Percentiles rank a stretch among this genome's conserved stretches.
These are phyloP conservation scores for Ectobius pallidus DNA, from an alignment of 2,888 invertebrate genomes.

Conservation along the genomic window DNA sequence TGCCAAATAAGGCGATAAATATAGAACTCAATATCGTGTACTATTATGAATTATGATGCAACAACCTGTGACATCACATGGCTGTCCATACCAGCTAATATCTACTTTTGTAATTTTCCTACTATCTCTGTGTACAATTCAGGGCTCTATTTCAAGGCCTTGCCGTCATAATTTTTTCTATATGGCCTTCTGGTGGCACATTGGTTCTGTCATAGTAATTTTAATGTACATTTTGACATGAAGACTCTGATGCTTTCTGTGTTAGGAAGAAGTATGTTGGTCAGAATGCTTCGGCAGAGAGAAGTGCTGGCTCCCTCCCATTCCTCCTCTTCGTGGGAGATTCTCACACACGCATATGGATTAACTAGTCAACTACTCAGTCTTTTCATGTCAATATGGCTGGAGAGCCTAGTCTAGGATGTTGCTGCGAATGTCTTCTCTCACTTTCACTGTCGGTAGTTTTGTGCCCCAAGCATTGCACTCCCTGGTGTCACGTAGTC, in stretches of 20 bases:
- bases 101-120: too few species aligned
- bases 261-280: not conserved
- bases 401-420: slow-evolving; percentile 14
- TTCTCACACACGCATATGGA: not conserved
- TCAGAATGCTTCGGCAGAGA: not conserved
- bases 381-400: slow-evolving; percentile 32
- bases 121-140: too few species aligned
- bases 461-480: slow-evolving; percentile 52
- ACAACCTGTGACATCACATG: too few species aligned
- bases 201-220: too few species aligned
- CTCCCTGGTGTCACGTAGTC: slow-evolving; percentile 71
- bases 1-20: too few species aligned
- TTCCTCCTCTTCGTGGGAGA: not conserved
- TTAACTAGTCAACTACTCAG: slow-evolving; percentile 32
- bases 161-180: too few species aligned
- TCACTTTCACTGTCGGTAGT: slow-evolving; percentile 37
- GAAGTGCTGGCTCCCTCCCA: not conserved
- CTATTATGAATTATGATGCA: too few species aligned
- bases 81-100: too few species aligned
- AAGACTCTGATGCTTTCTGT: not conserved
- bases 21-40: too few species aligned
- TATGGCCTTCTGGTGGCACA: too few species aligned
- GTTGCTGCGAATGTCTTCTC: not conserved
- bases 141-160: too few species aligned
- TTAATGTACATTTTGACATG: too few species aligned